Evolutionary conservation across 2,797 vertebrate genomes (phyloP), one percentile per base, ranked within the genome.

Genomic region (Sebastiscus albofasciatus): DNA sequence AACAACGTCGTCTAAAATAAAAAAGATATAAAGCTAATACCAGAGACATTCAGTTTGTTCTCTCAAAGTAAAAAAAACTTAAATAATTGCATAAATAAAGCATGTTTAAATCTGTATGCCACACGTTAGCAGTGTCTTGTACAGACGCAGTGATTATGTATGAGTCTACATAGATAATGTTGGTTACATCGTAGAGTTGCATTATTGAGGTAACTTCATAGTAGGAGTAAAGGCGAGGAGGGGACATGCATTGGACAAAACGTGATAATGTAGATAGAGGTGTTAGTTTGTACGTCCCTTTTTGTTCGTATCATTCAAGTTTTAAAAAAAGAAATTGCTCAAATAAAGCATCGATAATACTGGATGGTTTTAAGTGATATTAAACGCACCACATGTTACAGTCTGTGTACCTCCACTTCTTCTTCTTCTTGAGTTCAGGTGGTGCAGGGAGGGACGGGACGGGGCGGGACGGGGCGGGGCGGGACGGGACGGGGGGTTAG

Each of bases 11-110:
- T 91, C 59, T 77, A 72, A 58, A 76, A 87, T 78, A 79, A 75
- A 75, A 42, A 46, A 82, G 13, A 22, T 79, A 80, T 93, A 95
- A 95, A 95, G 94, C 93, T 94, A 88, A 91, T 70, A 94, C 80
- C 92, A 92, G 85, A 87, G 86, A 95, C 94, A 94, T 94, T 95
- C 94, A 92, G 71, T 86, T 67, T 90, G 82, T 85, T 90, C 70
- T 84, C 78, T 83, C 67, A 54, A 90, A 56, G 86, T 84, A 80
- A 91, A 85, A 85, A 92, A 87, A 89, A 89, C n/a, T 79, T 89
- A 93, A 93, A 95, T 91, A 92, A 77, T 88, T 94, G 92, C 93
- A 95, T 94, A 93, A 93, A 94, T 92, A 89, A 89, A 88, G 80
- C 85, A 8, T 39, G 70, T 77, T 80, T 58, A 70, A 73, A 84